A percentile compares a stretch with the other conserved stretches of the same genome.
Evolutionary conservation across 1,140 invertebrate species (phyloP).

Genomic region (Solenopsis fugax): DNA sequence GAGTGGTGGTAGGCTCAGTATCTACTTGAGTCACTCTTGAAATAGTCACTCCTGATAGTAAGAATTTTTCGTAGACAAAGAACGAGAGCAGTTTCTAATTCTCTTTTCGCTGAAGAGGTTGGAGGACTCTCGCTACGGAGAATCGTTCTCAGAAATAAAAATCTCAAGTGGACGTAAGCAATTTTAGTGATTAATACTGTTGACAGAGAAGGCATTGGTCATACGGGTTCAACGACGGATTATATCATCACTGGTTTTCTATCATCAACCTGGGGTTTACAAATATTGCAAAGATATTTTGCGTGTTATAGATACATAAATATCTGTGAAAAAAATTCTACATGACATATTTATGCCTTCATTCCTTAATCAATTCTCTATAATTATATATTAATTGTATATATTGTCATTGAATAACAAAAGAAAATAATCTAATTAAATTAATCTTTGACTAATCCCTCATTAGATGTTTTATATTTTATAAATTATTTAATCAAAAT

Average conservation of each 20-base stretch:
- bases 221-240: background rate
- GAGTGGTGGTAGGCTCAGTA: background rate
- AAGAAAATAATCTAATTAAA: background rate
- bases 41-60: background rate
- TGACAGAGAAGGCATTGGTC: background rate
- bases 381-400: background rate
- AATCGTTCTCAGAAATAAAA: background rate
- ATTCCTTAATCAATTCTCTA: background rate
- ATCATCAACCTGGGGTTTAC: background rate
- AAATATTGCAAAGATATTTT: background rate
- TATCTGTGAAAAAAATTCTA: background rate
- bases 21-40: slow-evolving; percentile 1
- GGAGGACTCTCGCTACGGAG: background rate
- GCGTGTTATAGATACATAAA: background rate
- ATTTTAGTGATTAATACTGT: background rate
- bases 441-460: background rate
- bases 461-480: background rate
- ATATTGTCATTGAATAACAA: background rate
- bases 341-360: background rate
- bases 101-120: background rate
- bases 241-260: background rate
- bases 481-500: background rate
- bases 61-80: background rate
- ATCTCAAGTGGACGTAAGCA: background rate
- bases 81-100: background rate